These are phyloP conservation scores for Spilosoma lubricipeda DNA, from an alignment of 2,888 invertebrate genomes.

Conservation along the genomic window DNA sequence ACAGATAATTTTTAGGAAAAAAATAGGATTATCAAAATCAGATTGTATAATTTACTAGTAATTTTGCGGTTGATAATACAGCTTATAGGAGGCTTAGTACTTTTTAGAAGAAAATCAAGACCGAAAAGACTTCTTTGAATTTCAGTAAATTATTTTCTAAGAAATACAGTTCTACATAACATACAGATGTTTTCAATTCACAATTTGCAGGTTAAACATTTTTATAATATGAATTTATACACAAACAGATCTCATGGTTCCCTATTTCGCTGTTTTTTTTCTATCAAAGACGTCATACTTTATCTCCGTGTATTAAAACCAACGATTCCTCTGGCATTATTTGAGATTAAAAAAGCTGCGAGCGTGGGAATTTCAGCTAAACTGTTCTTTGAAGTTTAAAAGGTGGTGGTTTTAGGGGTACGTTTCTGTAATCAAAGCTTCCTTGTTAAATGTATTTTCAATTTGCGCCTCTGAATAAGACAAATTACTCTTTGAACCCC, in stretches of 20 bases:
- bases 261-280: constrained; percentile 29
- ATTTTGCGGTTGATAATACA: background rate
- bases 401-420: background rate
- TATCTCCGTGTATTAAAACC: constrained; percentile 46
- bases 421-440: constrained; percentile 6
- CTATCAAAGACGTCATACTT: constrained; percentile 54
- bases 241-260: background rate
- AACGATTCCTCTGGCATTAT: constrained; percentile 34
- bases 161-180: background rate
- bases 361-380: constrained; percentile 11
- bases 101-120: background rate
- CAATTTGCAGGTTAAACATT: background rate
- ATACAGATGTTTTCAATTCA: background rate
- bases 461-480: constrained; percentile 1
- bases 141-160: background rate
- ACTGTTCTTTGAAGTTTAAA: constrained; percentile 18
- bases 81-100: background rate
- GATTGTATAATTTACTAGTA: background rate
- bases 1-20: background rate
- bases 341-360: constrained; percentile 38
- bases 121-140: no score
- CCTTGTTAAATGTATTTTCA: background rate
- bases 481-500: background rate
- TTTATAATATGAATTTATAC: background rate
- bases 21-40: background rate